Evolutionary conservation across 2,113 vertebrate genomes (phyloP).

Genomic region (Argyrosomus japonicus): DNA sequence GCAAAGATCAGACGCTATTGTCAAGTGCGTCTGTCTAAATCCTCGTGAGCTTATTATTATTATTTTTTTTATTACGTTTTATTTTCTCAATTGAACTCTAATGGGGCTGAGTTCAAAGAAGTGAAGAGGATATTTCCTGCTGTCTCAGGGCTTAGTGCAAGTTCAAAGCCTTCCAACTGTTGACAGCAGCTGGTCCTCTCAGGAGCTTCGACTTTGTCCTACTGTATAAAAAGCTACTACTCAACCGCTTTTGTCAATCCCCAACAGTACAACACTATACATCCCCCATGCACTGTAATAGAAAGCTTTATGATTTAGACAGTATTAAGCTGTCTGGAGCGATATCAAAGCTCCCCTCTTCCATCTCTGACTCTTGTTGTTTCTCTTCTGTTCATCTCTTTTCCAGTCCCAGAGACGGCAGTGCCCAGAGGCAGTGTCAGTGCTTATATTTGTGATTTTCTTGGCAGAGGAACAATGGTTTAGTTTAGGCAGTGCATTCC

Average conservation of each 20-base stretch:
- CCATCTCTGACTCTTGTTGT: slow-evolving; percentile 62
- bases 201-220: slow-evolving; percentile 56
- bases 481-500: slow-evolving; percentile 78
- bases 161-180: slow-evolving; percentile 75
- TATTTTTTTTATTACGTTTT: slow-evolving; percentile 63
- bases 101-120: slow-evolving; percentile 70
- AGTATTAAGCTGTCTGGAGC: slow-evolving; percentile 69
- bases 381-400: slow-evolving; percentile 58
- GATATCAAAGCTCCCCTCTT: slow-evolving; percentile 66
- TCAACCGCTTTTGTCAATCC: slow-evolving; percentile 51
- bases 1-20: slow-evolving; percentile 54
- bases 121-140: slow-evolving; percentile 76
- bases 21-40: slow-evolving; percentile 45
- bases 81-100: slow-evolving; percentile 63
- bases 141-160: slow-evolving; percentile 64
- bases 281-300: slow-evolving; percentile 27
- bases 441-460: slow-evolving; percentile 74
- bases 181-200: slow-evolving; percentile 71
- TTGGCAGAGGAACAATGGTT: slow-evolving; percentile 80
- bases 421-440: slow-evolving; percentile 68
- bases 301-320: slow-evolving; percentile 59
- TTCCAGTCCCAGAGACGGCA: slow-evolving; percentile 59
- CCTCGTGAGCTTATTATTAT: slow-evolving; percentile 64
- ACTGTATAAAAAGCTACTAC: slow-evolving; percentile 58
- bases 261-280: slow-evolving; percentile 47